Base-by-base conservation (phyloP, 2,888 invertebrate species). In the Cephus nigrinus region DNA sequence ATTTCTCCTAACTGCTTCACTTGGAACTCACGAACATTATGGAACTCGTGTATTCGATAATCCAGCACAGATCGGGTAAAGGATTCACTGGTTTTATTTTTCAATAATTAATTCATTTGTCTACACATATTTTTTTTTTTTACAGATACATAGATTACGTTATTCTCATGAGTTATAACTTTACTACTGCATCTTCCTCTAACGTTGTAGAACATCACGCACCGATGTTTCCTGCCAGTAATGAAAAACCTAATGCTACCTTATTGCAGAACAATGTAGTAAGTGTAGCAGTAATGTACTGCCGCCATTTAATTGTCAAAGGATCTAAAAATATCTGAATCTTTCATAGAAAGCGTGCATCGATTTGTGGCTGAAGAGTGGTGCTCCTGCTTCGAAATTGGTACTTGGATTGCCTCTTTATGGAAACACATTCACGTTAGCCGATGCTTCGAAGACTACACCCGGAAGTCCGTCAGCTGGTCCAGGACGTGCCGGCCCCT, bases 101-200 rank as follows among this genome's bases (percentile, higher is more conserved):
- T 2, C 2, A 35, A 35, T 35, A 35, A 35, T 11, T 12, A 35
- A 35, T 35, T 35, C 0, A 35, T 35, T 35, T 35, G 35, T 35
- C 35, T 35, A 11, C 3, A 35, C 12, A 11, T 35, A 35, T 32
- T 3, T 11, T 35, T 3, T 11, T 35, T 35, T 31, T 15, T 69
- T 23, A 11, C 69, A 69, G 69, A 23, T 94, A 94, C 82, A 87
- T 96, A 40, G 94, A 96, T 85, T 91, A 94, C 30, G 93, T 95
- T 73, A 93, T 94, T 84, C 86, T 96, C 0, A 95, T 96, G 95
- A 90, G 95, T 0, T 96, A 96, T 82, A 95, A 95, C 86, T 92
- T 95, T 83, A 94, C 96, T 83, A 35, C 35, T 35, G 96, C 95
- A 1, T 90, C 94, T 0, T 95, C 95, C 94, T 95, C 96, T 74